Base-by-base conservation (phyloP, 2,797 vertebrate species). In the Lepilemur ruficaudatus region DNA sequence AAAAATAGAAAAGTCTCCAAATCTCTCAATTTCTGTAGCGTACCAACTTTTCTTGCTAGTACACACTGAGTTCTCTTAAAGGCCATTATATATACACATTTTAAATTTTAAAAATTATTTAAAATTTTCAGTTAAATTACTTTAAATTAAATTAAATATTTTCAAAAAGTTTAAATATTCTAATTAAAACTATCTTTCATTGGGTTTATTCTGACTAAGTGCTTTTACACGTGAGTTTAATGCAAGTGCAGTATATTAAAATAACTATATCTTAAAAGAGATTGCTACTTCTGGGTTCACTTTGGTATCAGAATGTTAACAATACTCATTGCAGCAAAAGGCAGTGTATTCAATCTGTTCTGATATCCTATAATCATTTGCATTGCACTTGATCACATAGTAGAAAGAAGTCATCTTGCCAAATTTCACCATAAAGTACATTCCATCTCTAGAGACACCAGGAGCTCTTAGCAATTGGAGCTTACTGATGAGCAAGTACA, bases 301-400 rank as follows among this genome's bases (percentile, higher is more conserved):
- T 81, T 82, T 81, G 61, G 22, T 69, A 41, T 80, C 70, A 57
- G 15, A 86, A 72, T 79, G 22, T 52, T 94, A 78, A 59, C 11
- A 80, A 41, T 83, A 59, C 3, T 70, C 79, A 55, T 5, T 86
- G n/a, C 14, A 72, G 8, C 55, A 83, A 50, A 41, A 79, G 63
- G 9, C 35, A 75, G 22, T n/a, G 3, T 23, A 12, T 72, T 83
- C 69, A 75, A 3, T 61, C 32, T 79, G 13, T 84, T 57, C 81
- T 91, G 73, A 92, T 32, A 73, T 63, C 4, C 1, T 84, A 20
- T 61, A 89, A 86, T 81, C 73, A 82, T 87, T 96, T 96, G 20
- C 20, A 86, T 92, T 76, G 82, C 61, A n/a, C 32, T 86, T 72
- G 43, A 78, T 89, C 85, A 38, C 43, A 86, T 30, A 79, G 28